Base-by-base conservation (phyloP, 2,888 invertebrate genomes). In the Ethmia dodecea region DNA sequence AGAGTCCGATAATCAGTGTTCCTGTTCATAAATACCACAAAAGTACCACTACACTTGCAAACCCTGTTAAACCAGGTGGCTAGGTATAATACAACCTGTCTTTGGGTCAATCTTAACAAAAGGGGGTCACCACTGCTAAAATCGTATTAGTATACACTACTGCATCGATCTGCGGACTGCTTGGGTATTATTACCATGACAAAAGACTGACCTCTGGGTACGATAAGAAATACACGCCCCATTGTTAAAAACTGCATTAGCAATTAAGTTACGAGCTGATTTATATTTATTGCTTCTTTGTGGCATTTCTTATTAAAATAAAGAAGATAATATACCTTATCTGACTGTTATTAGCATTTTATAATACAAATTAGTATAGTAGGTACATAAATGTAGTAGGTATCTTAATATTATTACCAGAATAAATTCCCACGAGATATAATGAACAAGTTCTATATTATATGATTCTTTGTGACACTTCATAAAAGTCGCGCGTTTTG, bases 81-180 rank as follows among this genome's bases (percentile, higher is more conserved):
- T 60, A 52, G 13, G 36, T 22, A 60, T 49, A 64, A 58, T 56
- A 41, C 63, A 65, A 83, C 81, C 78, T 83, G 83, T 60, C 58
- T 53, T 39, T 55, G 61, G 79, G 79, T 79, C 77, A 81, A 45
- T 47, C 31, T 31, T 38, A 52, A 74, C 68, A 72, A 78, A 64
- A 59, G 26, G 60, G 50, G 52, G 37, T 54, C 53, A 50, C 43
- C 46, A 47, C 48, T 42, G n/a, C n/a, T n/a, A n/a, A n/a, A n/a
- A n/a, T 44, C 41, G 49, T 64, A 72, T 70, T n/a, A 60, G 66
- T 69, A 66, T 66, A 54, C 60, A 56, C 62, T 60, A 52, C 64
- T 60, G 65, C 60, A 62, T 50, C 58, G 58, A 66, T 54, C 62
- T 60, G 46, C 31, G 46, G 49, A 43, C 53, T 45, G 47, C 41